phyloP scores from a whole-genome alignment of 2,797 vertebrate genomes.

The Diplodus puntazzo region DNA sequence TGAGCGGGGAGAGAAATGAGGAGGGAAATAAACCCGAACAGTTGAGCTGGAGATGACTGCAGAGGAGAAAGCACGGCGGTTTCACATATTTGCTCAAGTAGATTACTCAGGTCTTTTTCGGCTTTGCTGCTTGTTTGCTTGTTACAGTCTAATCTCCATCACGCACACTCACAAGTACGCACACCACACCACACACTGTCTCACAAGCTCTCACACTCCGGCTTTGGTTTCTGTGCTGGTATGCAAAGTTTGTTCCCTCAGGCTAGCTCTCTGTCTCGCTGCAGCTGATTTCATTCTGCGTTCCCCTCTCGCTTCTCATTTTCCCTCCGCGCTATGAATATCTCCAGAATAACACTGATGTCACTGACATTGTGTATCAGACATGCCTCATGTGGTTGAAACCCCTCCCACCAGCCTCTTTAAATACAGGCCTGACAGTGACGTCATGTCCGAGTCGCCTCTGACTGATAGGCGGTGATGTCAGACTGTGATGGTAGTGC shows the following conservation, averaged over 20 bases:
- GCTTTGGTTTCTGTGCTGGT: slow-evolving; percentile 30
- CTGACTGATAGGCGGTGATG: slow-evolving; percentile 17
- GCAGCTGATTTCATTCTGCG: background rate
- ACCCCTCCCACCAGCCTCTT: slow-evolving; percentile 56
- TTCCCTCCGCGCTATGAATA: slow-evolving; percentile 62
- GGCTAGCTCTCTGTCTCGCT: slow-evolving; percentile 45
- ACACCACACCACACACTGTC: slow-evolving; percentile 6
- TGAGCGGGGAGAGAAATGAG: background rate
- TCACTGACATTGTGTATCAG: slow-evolving; percentile 58
- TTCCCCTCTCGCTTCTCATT: slow-evolving; percentile 21
- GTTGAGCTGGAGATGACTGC: slow-evolving; percentile 11
- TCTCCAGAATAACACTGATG: slow-evolving; percentile 72
- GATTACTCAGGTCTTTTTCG: slow-evolving; percentile 63
- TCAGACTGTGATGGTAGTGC: slow-evolving; percentile 9
- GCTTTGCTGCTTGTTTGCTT: slow-evolving; percentile 62
- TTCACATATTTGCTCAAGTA: slow-evolving; percentile 72
- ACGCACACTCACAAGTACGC: background rate
- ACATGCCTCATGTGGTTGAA: slow-evolving; percentile 33
- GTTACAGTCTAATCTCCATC: slow-evolving; percentile 63
- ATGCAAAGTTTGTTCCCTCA: slow-evolving; percentile 50
- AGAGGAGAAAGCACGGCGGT: slow-evolving; percentile 58
- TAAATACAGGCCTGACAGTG: slow-evolving; percentile 61
- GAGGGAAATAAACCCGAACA: background rate
- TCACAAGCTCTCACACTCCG: slow-evolving; percentile 14
- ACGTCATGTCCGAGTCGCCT: slow-evolving; percentile 57